Conservation (phyloP, 1,140 invertebrate species). For the Cotesia glomerata region DNA sequence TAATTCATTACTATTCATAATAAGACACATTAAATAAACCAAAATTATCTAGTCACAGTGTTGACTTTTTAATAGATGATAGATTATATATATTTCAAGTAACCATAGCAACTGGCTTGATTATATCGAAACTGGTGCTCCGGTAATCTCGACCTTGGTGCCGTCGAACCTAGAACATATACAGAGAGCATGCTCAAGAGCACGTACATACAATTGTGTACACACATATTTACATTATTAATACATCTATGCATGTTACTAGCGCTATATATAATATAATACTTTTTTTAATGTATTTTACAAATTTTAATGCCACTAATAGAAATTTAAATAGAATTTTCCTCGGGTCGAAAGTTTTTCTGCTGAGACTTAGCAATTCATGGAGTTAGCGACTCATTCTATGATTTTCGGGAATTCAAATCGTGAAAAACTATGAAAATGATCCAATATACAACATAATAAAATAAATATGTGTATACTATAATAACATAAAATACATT, state of each 20-base stretch:
- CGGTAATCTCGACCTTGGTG: constrained; percentile 7
- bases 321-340: too few species aligned
- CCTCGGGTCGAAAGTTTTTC: too few species aligned
- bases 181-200: background rate
- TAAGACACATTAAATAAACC: background rate
- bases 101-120: background rate
- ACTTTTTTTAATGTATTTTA: too few species aligned
- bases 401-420: too few species aligned
- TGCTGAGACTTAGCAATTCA: too few species aligned
- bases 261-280: too few species aligned
- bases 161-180: background rate
- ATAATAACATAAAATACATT: background rate
- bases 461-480: too few species aligned
- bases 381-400: too few species aligned
- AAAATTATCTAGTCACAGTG: background rate
- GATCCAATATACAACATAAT: too few species aligned
- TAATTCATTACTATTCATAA: background rate
- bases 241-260: background rate
- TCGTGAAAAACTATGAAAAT: too few species aligned
- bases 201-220: background rate
- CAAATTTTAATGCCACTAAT: too few species aligned
- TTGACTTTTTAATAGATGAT: background rate
- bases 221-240: too few species aligned
- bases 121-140: background rate
- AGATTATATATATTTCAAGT: background rate